Percentiles rank a stretch among this genome's conserved stretches.
These are phyloP conservation scores for Vimba vimba DNA, from an alignment of 2,113 vertebrate species.

Conservation along the genomic window DNA sequence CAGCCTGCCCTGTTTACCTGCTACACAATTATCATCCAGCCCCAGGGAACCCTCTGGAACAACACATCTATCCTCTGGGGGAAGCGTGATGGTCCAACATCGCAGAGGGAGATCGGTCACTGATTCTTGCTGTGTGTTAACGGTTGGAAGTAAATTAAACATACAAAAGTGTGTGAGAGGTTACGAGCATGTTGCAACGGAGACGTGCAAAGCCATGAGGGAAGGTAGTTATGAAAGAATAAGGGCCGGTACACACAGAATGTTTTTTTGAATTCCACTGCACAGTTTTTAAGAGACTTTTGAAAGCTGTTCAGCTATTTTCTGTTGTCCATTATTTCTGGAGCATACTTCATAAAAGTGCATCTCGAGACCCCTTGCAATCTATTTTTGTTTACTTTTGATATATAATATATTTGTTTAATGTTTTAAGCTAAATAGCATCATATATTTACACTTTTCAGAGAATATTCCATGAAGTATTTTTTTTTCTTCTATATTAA, in stretches of 20 bases:
- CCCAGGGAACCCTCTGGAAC: conserved; percentile 40
- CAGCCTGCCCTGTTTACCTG: conserved; percentile 73
- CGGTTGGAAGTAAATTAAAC: neutral
- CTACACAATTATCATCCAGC: conserved; percentile 54
- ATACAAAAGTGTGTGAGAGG: neutral
- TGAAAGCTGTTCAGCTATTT: neutral
- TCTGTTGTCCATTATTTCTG: neutral
- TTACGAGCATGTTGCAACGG: neutral
- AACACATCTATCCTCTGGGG: conserved; percentile 34
- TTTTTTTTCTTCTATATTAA: no score
- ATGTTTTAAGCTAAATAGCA: neutral
- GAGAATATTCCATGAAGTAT: no score
- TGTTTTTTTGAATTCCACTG: neutral
- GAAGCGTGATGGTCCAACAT: neutral
- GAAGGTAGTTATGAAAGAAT: neutral
- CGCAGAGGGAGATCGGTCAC: neutral
- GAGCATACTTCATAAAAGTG: neutral
- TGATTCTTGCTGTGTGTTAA: conserved; percentile 14
- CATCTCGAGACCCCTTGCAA: neutral
- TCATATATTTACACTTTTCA: neutral
- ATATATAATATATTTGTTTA: neutral
- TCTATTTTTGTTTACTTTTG: neutral
- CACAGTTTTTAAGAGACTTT: neutral
- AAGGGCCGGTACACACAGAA: neutral
- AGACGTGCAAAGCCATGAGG: neutral